Percentiles rank a stretch among this genome's conserved stretches.
Evolutionary conservation across 2,113 vertebrate genomes (phyloP).

Genomic region (Blennius ocellaris): DNA sequence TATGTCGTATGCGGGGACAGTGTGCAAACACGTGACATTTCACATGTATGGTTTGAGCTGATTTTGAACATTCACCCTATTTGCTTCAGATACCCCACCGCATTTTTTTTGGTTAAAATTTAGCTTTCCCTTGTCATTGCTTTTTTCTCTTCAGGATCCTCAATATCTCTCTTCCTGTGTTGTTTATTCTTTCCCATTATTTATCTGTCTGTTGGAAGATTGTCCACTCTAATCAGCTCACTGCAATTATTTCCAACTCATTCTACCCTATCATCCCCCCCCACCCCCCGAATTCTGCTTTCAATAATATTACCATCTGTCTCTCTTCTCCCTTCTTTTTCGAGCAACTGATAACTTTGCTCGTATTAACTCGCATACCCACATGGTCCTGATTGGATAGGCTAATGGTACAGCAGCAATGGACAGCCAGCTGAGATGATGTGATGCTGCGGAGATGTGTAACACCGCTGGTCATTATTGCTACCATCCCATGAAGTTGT

Average conservation of each 20-base stretch:
- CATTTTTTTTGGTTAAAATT: conserved; percentile 24
- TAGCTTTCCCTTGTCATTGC: conserved; percentile 6
- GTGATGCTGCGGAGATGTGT: conserved; percentile 22
- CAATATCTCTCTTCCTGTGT: neutral
- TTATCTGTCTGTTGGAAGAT: conserved; percentile 39
- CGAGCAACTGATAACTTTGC: conserved; percentile 49
- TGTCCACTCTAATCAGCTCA: conserved; percentile 29
- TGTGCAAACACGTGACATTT: conserved; percentile 36
- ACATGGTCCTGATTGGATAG: conserved; percentile 51
- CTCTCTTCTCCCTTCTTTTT: conserved; percentile 41
- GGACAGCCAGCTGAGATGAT: conserved; percentile 50
- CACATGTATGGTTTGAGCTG: conserved; percentile 38
- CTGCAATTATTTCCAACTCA: conserved; percentile 40
- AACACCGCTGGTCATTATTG: conserved; percentile 31
- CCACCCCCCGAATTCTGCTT: conserved; percentile 27
- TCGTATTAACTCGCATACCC: conserved; percentile 47
- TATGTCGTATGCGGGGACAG: conserved; percentile 2
- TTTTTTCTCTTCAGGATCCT: conserved; percentile 22
- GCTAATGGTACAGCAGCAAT: conserved; percentile 38
- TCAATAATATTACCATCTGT: conserved; percentile 62
- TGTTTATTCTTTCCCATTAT: conserved; percentile 54
- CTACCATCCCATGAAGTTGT: conserved; percentile 42
- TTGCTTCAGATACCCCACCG: conserved; percentile 1
- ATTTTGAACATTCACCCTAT: conserved; percentile 44
- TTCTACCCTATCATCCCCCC: conserved; percentile 30